Evolutionary conservation across 2,888 invertebrate genomes (phyloP).

Genomic region (Cheilosia vulpina): DNA sequence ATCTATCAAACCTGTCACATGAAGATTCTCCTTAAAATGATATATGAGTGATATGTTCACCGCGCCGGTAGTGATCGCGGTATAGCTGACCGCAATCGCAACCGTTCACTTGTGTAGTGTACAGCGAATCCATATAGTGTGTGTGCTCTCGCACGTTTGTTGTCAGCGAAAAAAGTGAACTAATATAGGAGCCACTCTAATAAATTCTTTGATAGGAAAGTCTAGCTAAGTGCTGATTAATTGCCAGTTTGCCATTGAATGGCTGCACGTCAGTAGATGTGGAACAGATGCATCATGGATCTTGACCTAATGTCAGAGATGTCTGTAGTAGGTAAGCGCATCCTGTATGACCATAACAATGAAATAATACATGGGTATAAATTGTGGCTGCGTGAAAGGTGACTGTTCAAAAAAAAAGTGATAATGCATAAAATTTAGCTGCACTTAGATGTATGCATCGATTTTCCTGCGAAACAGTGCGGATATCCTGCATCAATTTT

Average conservation of each 20-base stretch:
- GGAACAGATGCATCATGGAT: conserved; percentile 50
- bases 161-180: conserved; percentile 33
- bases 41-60: conserved; percentile 53
- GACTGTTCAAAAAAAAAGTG: not conserved
- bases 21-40: conserved; percentile 58
- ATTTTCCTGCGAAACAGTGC: not conserved
- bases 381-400: not conserved
- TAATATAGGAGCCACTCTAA: conserved; percentile 60
- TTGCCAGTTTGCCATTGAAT: conserved; percentile 64
- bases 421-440: not conserved
- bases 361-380: conserved; percentile 10
- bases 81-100: conserved; percentile 55
- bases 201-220: conserved; percentile 71
- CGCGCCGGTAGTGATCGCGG: conserved; percentile 15
- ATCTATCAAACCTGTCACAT: conserved; percentile 57
- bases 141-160: conserved; percentile 17
- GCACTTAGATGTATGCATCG: not conserved
- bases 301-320: conserved; percentile 64
- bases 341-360: conserved; percentile 57
- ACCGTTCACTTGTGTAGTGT: not conserved
- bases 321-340: conserved; percentile 50
- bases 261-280: conserved; percentile 50
- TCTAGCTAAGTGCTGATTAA: conserved; percentile 69
- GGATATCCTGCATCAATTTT: not conserved
- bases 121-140: not conserved